Percentiles rank a stretch among this genome's conserved stretches.
Conservation (phyloP, 2,113 vertebrate genomes). For the Isurus oxyrinchus region DNA sequence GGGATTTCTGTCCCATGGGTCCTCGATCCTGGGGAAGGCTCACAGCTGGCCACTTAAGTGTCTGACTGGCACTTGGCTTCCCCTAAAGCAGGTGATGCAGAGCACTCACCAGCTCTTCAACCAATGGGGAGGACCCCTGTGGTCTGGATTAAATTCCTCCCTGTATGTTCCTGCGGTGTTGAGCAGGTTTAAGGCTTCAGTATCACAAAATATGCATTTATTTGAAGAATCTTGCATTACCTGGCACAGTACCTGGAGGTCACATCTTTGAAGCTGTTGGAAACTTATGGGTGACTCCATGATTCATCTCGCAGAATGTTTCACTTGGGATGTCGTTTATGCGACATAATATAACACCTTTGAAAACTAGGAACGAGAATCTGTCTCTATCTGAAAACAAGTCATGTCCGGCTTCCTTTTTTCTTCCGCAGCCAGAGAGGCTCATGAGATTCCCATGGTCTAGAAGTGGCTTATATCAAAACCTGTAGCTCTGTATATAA, state of each 20-base stretch:
- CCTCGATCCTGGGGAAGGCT: no score
- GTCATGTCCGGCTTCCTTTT: background rate
- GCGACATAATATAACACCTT: background rate
- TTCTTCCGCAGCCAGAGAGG: background rate
- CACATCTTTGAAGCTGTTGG: background rate
- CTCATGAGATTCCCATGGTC: background rate
- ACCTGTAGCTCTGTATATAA: background rate
- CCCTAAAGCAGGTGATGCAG: background rate
- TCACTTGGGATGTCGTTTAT: background rate
- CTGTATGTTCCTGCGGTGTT: background rate
- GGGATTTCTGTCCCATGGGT: background rate
- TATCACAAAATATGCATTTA: background rate
- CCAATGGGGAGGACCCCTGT: background rate
- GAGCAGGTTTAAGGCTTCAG: background rate
- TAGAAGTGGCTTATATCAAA: background rate
- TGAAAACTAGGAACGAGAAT: background rate
- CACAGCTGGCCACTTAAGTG: background rate
- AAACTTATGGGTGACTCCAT: background rate
- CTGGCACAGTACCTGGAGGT: background rate
- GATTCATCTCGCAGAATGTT: background rate
- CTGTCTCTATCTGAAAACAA: background rate
- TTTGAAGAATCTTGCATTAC: background rate
- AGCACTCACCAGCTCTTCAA: no score
- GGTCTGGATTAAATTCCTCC: background rate
- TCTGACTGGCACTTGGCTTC: background rate